These are phyloP conservation scores for Lordiphosa andalusiaca DNA, from an alignment of 2,888 invertebrate species.

Conservation along the genomic window DNA sequence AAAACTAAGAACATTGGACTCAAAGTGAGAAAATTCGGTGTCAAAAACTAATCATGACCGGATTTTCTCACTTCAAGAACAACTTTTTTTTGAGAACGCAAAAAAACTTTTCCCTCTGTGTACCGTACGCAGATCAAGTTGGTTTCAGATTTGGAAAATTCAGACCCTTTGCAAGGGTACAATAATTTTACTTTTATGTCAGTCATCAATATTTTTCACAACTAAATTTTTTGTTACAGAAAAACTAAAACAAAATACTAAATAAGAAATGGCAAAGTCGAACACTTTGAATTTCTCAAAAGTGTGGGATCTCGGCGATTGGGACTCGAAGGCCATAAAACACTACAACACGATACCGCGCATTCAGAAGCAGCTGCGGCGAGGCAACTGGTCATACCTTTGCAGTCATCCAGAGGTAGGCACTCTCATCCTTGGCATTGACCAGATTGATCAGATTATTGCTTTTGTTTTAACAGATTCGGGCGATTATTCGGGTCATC, in stretches of 20 bases:
- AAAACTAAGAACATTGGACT: no score
- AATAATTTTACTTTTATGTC: no score
- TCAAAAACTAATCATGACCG: no score
- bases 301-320: conserved; percentile 47
- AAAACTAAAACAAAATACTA: not conserved
- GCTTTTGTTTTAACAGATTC: conserved; percentile 42
- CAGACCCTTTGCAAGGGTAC: no score
- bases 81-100: no score
- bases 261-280: conserved; percentile 3
- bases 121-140: no score
- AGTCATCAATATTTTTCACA: not conserved
- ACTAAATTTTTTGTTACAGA: conserved; percentile 9
- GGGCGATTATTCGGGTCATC: conserved; percentile 70
- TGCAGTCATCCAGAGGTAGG: conserved; percentile 55
- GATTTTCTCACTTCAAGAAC: no score
- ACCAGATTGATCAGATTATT: not conserved
- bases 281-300: conserved; percentile 22
- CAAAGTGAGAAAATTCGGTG: no score
- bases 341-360: conserved; percentile 39
- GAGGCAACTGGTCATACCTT: conserved; percentile 53
- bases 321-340: conserved; percentile 52
- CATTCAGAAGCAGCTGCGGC: conserved; percentile 57
- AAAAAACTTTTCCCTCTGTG: no score
- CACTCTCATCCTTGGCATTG: not conserved
- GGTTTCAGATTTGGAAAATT: no score